phyloP scores from a whole-genome alignment of 2,797 vertebrate species.

The Florisuga fusca region DNA sequence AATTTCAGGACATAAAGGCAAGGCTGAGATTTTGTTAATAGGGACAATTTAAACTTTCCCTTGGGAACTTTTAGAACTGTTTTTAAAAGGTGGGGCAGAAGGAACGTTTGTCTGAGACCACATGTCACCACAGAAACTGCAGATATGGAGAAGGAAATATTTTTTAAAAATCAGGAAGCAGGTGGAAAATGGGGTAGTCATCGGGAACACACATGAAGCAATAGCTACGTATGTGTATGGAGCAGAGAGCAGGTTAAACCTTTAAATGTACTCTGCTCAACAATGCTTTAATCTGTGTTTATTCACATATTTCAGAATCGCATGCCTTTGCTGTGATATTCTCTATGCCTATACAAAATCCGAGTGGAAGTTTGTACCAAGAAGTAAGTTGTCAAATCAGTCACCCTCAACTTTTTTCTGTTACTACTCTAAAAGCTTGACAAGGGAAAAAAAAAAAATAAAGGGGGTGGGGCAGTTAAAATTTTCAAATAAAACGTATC shows the following conservation, averaged over 20 bases:
- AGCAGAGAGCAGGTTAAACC: background rate
- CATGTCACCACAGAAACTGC: background rate
- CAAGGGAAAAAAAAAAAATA: background rate
- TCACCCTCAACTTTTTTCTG: background rate
- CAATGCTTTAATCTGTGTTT: background rate
- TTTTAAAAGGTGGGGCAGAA: background rate
- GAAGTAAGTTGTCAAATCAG: background rate
- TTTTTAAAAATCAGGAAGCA: background rate
- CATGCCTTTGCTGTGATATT: background rate
- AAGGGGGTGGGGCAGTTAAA: background rate
- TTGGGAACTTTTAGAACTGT: background rate
- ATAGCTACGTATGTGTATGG: accelerated
- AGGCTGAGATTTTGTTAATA: background rate
- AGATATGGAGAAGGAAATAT: background rate
- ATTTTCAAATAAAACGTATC: background rate
- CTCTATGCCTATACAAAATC: background rate
- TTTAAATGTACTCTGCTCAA: background rate
- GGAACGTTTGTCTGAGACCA: background rate
- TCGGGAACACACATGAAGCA: background rate
- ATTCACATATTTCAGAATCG: background rate
- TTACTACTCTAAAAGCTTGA: background rate
- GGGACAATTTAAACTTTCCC: background rate
- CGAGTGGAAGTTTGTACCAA: background rate
- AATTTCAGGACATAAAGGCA: background rate
- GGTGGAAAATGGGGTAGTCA: background rate